Percentiles rank a stretch among this genome's conserved stretches.
Conservation (phyloP, 2,113 vertebrate genomes). For the Sphaerodactylus townsendi region DNA sequence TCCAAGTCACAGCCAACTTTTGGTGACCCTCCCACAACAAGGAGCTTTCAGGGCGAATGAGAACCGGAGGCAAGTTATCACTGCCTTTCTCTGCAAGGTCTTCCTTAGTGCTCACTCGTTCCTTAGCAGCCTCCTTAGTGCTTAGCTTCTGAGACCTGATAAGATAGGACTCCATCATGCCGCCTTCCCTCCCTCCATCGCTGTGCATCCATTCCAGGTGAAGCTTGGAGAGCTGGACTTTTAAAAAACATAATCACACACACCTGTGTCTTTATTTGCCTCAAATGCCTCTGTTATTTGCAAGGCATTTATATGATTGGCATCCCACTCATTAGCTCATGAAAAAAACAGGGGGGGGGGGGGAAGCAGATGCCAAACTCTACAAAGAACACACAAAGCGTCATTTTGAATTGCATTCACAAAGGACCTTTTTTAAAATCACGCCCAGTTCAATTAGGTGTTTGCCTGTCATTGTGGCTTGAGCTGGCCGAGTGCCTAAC, state of each 20-base stretch:
- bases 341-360: not conserved
- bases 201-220: no score
- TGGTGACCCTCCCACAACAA: no score
- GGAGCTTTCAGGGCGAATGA: no score
- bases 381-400: not conserved
- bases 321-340: not conserved
- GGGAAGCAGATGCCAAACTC: not conserved
- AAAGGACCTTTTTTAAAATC: not conserved
- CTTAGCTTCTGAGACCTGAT: no score
- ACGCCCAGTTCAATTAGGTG: not conserved
- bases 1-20: no score
- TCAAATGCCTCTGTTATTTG: not conserved
- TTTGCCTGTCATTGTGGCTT: not conserved
- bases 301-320: not conserved
- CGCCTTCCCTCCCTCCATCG: no score
- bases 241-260: not conserved
- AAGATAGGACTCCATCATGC: no score
- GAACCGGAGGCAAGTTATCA: no score
- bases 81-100: not conserved
- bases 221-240: not conserved
- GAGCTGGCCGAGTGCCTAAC: not conserved
- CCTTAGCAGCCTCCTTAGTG: no score
- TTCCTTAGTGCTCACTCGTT: not conserved
- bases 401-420: not conserved
- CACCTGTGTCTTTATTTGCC: not conserved